Conservation (phyloP, 2,888 invertebrate species). For the Plagiodera versicolora region DNA sequence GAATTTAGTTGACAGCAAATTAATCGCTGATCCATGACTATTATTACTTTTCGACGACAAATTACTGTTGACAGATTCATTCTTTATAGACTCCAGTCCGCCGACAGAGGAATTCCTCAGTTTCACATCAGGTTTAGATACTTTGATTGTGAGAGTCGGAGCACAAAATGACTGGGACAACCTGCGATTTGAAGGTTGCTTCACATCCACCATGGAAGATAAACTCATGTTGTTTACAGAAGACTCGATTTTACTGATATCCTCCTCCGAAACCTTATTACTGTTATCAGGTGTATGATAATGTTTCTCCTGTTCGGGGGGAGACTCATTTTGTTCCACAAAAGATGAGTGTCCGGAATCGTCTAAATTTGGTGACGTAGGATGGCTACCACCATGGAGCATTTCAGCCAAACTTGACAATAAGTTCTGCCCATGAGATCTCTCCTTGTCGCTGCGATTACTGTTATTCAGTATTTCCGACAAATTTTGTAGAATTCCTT, state of each 20-base stretch:
- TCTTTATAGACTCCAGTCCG: conserved; percentile 7
- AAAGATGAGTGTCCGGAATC: conserved; percentile 34
- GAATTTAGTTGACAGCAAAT: conserved; percentile 13
- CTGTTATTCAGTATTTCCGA: conserved; percentile 29
- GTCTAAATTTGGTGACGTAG: conserved; percentile 16
- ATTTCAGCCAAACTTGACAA: conserved; percentile 27
- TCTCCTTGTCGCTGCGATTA: conserved; percentile 28
- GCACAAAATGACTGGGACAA: conserved; percentile 14
- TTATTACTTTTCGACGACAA: conserved; percentile 22
- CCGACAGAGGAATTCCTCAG: conserved; percentile 19
- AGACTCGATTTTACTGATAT: conserved; percentile 4
- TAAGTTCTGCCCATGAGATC: conserved; percentile 29
- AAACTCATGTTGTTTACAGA: conserved; percentile 1
- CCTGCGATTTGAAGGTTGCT: background rate
- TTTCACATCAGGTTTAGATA: conserved; percentile 2
- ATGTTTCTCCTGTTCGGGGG: conserved; percentile 14
- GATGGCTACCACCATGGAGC: conserved; percentile 10
- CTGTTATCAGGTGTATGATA: conserved; percentile 24
- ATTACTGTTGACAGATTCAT: conserved; percentile 14
- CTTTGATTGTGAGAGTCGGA: background rate
- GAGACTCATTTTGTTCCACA: conserved; percentile 14
- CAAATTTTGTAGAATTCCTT: conserved; percentile 29
- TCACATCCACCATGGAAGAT: conserved; percentile 5
- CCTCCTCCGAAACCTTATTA: conserved; percentile 14
- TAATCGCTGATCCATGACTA: conserved; percentile 12